phyloP scores from a whole-genome alignment of 2,888 invertebrate genomes.

The Cosmia trapezina region DNA sequence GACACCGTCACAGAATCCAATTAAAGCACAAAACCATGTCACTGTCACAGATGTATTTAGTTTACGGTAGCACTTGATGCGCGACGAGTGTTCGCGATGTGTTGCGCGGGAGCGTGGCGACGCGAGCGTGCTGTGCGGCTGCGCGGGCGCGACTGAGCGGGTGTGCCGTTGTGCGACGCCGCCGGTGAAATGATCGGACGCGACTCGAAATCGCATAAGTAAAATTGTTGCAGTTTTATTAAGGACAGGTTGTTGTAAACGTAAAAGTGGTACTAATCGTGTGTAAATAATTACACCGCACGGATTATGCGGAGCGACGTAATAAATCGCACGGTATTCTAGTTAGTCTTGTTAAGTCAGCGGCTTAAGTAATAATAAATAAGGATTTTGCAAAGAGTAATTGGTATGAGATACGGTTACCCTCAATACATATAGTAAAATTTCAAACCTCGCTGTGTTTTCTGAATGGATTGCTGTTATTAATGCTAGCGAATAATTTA shows the following conservation, averaged over 20 bases:
- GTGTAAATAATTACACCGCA: slow-evolving; percentile 64
- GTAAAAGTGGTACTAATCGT: slow-evolving; percentile 72
- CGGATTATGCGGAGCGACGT: slow-evolving; percentile 60
- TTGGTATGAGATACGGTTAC: slow-evolving; percentile 50
- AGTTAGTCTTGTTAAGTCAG: slow-evolving; percentile 54
- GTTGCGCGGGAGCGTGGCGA: slow-evolving; percentile 60
- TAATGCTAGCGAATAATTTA: slow-evolving; percentile 43
- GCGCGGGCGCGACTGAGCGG: slow-evolving; percentile 65
- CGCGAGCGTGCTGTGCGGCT: slow-evolving; percentile 71
- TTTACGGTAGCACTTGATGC: slow-evolving; percentile 73
- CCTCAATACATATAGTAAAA: slow-evolving; percentile 53
- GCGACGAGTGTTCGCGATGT: slow-evolving; percentile 71
- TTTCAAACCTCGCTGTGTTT: slow-evolving; percentile 13
- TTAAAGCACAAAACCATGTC: slow-evolving; percentile 88
- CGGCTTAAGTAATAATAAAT: slow-evolving; percentile 55
- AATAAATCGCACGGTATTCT: slow-evolving; percentile 63
- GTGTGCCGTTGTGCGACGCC: slow-evolving; percentile 56
- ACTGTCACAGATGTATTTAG: slow-evolving; percentile 84
- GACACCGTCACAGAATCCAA: slow-evolving; percentile 85
- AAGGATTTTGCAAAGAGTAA: slow-evolving; percentile 59
- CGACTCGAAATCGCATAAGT: slow-evolving; percentile 74
- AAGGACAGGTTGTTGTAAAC: slow-evolving; percentile 68
- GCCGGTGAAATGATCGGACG: slow-evolving; percentile 76
- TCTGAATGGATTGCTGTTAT: slow-evolving; percentile 38
- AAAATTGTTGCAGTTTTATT: slow-evolving; percentile 75